These are phyloP conservation scores for Podarcis lilfordi DNA, from an alignment of 2,797 vertebrate species.

Conservation along the genomic window DNA sequence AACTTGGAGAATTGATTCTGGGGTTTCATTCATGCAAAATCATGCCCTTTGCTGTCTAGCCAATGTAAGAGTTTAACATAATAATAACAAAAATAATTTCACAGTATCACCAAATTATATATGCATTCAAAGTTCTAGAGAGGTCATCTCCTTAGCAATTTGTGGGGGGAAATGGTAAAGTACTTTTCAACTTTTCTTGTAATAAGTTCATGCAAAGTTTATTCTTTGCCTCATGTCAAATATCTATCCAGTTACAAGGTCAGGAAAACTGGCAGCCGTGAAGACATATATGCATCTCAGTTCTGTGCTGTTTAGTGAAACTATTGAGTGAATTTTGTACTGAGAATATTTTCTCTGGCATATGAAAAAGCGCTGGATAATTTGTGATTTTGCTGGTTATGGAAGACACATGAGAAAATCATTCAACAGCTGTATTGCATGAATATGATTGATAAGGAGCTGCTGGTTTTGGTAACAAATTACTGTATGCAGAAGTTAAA, in stretches of 20 bases:
- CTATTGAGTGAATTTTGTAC: neutral
- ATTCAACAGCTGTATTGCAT: conserved; percentile 6
- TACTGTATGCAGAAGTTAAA: neutral
- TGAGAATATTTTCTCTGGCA: neutral
- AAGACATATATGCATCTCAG: neutral
- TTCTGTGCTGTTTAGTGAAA: neutral
- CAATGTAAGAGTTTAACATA: neutral
- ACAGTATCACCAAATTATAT: neutral
- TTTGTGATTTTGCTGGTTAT: neutral
- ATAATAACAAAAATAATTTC: neutral
- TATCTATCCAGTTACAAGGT: neutral
- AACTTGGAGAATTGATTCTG: neutral
- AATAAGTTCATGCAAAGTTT: neutral
- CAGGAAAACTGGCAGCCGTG: neutral
- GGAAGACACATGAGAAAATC: neutral
- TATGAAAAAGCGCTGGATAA: conserved; percentile 11
- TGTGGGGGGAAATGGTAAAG: neutral
- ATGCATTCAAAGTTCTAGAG: neutral
- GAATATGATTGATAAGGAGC: neutral
- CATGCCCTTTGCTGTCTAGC: neutral
- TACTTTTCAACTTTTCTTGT: too few species aligned
- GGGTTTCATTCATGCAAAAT: neutral
- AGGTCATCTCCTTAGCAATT: neutral
- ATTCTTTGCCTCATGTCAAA: neutral
- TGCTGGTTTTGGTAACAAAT: neutral